Conservation (phyloP, 2,113 vertebrate species). For the Thamnaconus septentrionalis region DNA sequence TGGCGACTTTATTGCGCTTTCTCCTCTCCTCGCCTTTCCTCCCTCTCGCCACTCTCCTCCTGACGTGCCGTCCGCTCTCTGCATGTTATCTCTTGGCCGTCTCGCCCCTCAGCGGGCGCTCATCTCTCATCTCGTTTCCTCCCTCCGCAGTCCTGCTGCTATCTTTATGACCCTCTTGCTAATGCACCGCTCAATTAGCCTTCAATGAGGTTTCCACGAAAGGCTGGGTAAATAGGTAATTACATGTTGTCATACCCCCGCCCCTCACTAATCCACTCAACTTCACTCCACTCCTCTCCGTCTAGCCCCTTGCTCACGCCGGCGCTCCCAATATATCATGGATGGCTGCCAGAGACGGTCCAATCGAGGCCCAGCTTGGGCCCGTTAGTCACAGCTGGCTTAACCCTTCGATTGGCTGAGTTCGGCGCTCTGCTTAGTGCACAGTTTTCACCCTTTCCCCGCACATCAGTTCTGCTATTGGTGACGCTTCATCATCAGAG, state of each 20-base stretch:
- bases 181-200: constrained; percentile 72
- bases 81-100: constrained; percentile 21
- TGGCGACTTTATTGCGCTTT: constrained; percentile 2
- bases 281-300: constrained; percentile 40
- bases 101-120: constrained; percentile 30
- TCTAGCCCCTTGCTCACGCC: constrained; percentile 13
- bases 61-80: constrained; percentile 7
- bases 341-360: constrained; percentile 61
- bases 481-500: constrained; percentile 38
- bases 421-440: constrained; percentile 47
- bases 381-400: constrained; percentile 67
- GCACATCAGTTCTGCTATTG: constrained; percentile 19
- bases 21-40: constrained; percentile 3
- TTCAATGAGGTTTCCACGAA: constrained; percentile 67
- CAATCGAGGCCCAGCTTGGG: constrained; percentile 51
- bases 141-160: constrained; percentile 39
- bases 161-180: constrained; percentile 55
- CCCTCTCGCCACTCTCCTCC: background rate
- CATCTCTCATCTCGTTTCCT: constrained; percentile 44
- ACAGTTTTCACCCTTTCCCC: constrained; percentile 23
- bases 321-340: constrained; percentile 42
- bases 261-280: constrained; percentile 66
- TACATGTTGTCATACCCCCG: constrained; percentile 67
- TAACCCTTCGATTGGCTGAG: constrained; percentile 56
- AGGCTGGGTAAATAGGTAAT: constrained; percentile 72